Base-by-base conservation (phyloP, 2,888 invertebrate genomes). In the Andrena bucephala region DNA sequence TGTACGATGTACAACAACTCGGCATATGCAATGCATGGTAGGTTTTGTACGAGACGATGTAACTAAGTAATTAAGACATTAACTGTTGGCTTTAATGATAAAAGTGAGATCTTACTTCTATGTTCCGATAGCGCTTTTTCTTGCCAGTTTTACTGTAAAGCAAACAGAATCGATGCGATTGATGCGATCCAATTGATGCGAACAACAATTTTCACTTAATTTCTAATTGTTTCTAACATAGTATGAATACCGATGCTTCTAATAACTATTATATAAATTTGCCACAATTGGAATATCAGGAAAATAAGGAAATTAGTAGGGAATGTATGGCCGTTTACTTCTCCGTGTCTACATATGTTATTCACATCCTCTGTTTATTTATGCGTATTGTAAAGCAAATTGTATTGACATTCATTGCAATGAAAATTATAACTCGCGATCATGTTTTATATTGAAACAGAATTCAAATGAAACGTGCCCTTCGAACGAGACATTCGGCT, bases 401-500 rank as follows among this genome's bases (percentile, higher is more conserved):
- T 16, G 42, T 42, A 16, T 42, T 3, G 16, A 1, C 67, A 59
- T 48, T 8, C 13, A 31, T 69, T 20, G 27, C 24, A 16, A 42
- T 52, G 20, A 29, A 31, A 29, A 31, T 54, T 31, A 13, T n/a
- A 42, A 16, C 16, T 13, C 42, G 33, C 36, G 2, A 7, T 42
- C 36, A 63, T 73, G 72, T 65, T 48, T 13, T 31, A 20, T 48
- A 24, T 16, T n/a, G 66, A 24, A 73, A 31, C 36, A 59, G 66
- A 16, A 27, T 42, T 27, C 20, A 16, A 16, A 10, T 42, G 16
- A 13, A 73, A 48, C 31, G 29, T 57, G 42, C 20, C 36, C 24
- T 16, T 57, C 57, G 20, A 6, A 36, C n/a, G 27, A 20, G 13
- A 73, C 6, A 31, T 7, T 27, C 20, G 20, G 33, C n/a, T 57